Evolutionary conservation across 92 coral and sea anemone genomes (phyloP).

Genomic region (Nematostella vectensis): DNA sequence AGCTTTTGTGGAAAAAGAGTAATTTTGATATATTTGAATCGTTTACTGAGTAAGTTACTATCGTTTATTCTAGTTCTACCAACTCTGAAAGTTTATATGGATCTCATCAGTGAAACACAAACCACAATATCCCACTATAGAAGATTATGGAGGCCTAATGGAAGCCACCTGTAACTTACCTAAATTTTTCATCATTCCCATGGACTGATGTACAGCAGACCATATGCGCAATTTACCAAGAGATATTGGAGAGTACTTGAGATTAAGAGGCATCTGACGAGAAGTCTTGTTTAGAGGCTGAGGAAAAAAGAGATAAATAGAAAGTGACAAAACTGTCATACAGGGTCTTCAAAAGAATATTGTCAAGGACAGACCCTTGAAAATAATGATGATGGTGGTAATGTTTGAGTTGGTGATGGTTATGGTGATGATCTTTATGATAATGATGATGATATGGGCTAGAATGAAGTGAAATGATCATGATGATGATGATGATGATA

Average conservation of each 20-base stretch:
- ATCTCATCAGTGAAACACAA: too few species aligned
- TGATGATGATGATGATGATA: too few species aligned
- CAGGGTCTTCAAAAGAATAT: too few species aligned
- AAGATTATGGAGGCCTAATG: too few species aligned
- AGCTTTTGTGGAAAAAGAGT: slow-evolving; percentile 67
- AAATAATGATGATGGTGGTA: too few species aligned
- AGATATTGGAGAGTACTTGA: slow-evolving; percentile 81
- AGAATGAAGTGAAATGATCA: background rate
- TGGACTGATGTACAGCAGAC: slow-evolving; percentile 65
- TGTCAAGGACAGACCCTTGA: too few species aligned
- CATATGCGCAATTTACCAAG: slow-evolving; percentile 85
- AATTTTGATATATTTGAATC: slow-evolving; percentile 51
- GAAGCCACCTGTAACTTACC: too few species aligned
- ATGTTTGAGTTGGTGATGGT: too few species aligned
- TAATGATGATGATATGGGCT: background rate
- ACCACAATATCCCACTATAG: too few species aligned
- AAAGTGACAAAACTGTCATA: too few species aligned
- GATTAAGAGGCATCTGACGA: slow-evolving; percentile 62
- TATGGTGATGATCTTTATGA: background rate
- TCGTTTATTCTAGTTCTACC: too few species aligned
- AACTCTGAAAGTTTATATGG: too few species aligned
- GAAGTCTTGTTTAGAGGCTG: slow-evolving; percentile 73
- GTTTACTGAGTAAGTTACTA: slow-evolving; percentile 11
- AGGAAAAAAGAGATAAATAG: background rate
- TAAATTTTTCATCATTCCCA: slow-evolving; percentile 58